Conservation (phyloP, 2,113 vertebrate species). For the Stictonetta naevosa region DNA sequence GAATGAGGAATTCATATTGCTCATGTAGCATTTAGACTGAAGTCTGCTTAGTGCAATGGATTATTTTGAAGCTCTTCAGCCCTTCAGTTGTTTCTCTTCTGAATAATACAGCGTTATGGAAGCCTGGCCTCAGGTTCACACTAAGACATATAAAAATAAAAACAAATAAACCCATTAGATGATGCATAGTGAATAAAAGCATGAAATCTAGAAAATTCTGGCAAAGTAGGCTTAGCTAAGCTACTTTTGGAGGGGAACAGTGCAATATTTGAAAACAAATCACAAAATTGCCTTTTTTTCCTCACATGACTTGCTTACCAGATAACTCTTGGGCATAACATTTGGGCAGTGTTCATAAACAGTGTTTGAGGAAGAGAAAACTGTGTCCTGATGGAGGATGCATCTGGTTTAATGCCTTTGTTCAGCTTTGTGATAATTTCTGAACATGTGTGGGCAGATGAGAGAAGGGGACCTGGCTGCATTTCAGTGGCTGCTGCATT, state of each 20-base stretch:
- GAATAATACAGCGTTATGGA: not conserved
- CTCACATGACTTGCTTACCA: not conserved
- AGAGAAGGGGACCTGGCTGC: not conserved
- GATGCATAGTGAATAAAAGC: accelerated
- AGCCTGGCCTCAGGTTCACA: not conserved
- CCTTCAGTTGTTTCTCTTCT: not conserved
- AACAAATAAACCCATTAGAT: not conserved
- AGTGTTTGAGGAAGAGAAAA: not conserved
- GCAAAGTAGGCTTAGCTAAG: not conserved
- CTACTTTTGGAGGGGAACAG: not conserved
- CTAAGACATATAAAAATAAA: not conserved
- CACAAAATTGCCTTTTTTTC: not conserved
- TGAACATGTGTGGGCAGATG: not conserved
- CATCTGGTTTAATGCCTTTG: not conserved
- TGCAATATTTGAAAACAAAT: not conserved
- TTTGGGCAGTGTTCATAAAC: not conserved
- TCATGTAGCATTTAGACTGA: not conserved
- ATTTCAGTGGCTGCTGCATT: not conserved
- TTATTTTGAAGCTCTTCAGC: not conserved
- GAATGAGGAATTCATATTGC: not conserved
- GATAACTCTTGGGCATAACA: not conserved
- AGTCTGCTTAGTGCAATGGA: not conserved
- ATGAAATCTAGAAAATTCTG: not conserved
- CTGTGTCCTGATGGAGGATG: not conserved
- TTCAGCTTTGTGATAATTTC: not conserved